These are phyloP conservation scores for Myotis vivesi DNA, from an alignment of 2,797 vertebrate genomes.

Conservation along the genomic window DNA sequence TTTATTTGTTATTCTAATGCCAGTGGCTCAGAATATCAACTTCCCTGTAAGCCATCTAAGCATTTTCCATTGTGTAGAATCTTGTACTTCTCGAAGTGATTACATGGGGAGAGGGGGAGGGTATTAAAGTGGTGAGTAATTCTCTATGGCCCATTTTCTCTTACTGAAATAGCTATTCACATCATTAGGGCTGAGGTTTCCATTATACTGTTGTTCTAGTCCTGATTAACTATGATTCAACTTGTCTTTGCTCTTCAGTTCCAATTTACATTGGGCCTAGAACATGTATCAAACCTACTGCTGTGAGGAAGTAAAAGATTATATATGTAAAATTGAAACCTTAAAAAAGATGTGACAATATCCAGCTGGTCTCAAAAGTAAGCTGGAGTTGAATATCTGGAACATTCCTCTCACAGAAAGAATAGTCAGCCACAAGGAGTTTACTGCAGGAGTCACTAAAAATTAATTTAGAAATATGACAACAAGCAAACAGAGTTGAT, in stretches of 20 bases:
- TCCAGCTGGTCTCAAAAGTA: not conserved
- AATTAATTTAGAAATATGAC: slow-evolving; percentile 55
- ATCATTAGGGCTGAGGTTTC: not conserved
- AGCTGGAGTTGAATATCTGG: not conserved
- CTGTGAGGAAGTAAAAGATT: not conserved
- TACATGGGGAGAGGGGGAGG: no score
- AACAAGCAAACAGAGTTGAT: slow-evolving; percentile 16
- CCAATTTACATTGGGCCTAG: not conserved
- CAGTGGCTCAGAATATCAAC: not conserved
- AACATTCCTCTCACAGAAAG: not conserved
- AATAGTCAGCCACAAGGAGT: not conserved
- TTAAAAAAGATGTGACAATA: not conserved
- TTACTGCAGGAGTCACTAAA: slow-evolving; percentile 15
- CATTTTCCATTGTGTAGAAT: not conserved
- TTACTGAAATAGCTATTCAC: not conserved
- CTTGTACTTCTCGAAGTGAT: not conserved
- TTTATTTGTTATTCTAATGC: not conserved
- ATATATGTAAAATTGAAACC: not conserved
- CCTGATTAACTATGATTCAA: not conserved
- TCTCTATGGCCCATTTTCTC: not conserved
- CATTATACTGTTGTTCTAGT: not conserved
- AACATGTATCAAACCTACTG: not conserved
- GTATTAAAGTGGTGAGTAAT: not conserved
- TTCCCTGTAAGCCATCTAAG: not conserved
- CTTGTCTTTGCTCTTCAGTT: not conserved